Base-by-base conservation (phyloP, 2,797 vertebrate genomes). In the Arctocebus calabarensis region DNA sequence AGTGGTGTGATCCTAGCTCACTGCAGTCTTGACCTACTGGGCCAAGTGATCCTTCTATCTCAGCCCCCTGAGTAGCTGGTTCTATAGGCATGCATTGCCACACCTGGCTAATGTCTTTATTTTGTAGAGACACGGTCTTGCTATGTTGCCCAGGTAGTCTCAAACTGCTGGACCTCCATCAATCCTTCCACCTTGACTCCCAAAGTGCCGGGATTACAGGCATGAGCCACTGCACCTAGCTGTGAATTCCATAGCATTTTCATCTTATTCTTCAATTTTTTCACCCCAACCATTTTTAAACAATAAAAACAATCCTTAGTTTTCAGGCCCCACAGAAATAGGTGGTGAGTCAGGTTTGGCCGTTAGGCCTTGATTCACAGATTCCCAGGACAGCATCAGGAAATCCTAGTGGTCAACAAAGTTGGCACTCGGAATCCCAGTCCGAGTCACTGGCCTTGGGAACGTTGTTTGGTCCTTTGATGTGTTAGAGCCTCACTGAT, bases 391-490 rank as follows among this genome's bases (percentile, higher is more conserved):
- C 74, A 43, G 34, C 22, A 3, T 25, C 75, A 23, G 62, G 64
- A 68, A 85, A 32, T 32, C 23, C 73, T 1, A 23, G 16, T 2
- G 48, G 48, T 45, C 29, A 22, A 27, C 4, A 19, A n/a, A 32
- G 62, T 9, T 2, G 29, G 73, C 1, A 8, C 61, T 57, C 62
- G 0, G 1, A 12, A 29, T 86, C 62, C 32, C 32, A 1, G 9
- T 70, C 17, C 34, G 19, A 23, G 32, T 3, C 6, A 3, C 40
- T 3, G 32, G 7, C 19, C 48, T 22, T 7, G 12, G 61, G 61
- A 32, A 4, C 0, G 0, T 57, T 34, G 1, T 16, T 70, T 17
- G 23, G 5, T 13, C 23, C 29, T 23, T 12, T 22, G 61, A 37
- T 59, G 23, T 7, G 29, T n/a, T 52, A 52, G 48, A 52, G 14